Evolutionary conservation across 2,888 invertebrate genomes (phyloP).

Genomic region (Agonopterix heracliana): DNA sequence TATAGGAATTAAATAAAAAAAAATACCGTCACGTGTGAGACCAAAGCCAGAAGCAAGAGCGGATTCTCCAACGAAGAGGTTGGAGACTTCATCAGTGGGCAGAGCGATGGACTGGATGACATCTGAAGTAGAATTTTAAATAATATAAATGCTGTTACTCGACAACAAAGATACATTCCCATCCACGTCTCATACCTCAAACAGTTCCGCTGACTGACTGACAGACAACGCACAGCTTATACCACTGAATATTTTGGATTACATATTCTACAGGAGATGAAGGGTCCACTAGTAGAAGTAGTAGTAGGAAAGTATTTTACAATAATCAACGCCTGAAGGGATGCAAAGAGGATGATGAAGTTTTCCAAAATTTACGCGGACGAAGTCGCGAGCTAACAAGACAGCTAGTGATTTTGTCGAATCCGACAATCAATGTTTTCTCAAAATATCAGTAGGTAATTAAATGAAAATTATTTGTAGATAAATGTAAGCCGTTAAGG

Average conservation of each 20-base stretch:
- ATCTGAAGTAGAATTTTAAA: constrained; percentile 17
- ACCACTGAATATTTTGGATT: too few relatives aligned
- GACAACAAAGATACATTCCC: not conserved
- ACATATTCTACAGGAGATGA: too few relatives aligned
- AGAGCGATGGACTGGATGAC: constrained; percentile 26
- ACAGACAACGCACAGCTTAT: too few relatives aligned
- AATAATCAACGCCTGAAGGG: not conserved
- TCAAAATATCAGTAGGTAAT: not conserved
- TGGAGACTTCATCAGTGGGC: constrained; percentile 26
- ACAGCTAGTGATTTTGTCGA: not conserved
- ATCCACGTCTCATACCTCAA: not conserved
- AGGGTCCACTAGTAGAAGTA: too few relatives aligned
- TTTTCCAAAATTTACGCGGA: not conserved
- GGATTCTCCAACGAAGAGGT: constrained; percentile 24
- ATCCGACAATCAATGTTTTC: not conserved
- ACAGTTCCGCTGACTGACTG: too few relatives aligned
- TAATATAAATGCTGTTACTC: not conserved
- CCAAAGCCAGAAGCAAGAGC: constrained; percentile 50
- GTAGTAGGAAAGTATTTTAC: too few relatives aligned
- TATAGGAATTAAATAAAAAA: too few relatives aligned
- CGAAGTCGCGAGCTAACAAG: not conserved
- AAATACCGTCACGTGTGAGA: constrained; percentile 23
- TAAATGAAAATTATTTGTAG: too few relatives aligned
- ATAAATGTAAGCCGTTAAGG: not conserved
- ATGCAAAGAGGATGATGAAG: not conserved